A percentile compares a stretch with the other conserved stretches of the same genome.
Conservation (phyloP, 2,888 invertebrate genomes). For the Lasioglossum lativentre region DNA sequence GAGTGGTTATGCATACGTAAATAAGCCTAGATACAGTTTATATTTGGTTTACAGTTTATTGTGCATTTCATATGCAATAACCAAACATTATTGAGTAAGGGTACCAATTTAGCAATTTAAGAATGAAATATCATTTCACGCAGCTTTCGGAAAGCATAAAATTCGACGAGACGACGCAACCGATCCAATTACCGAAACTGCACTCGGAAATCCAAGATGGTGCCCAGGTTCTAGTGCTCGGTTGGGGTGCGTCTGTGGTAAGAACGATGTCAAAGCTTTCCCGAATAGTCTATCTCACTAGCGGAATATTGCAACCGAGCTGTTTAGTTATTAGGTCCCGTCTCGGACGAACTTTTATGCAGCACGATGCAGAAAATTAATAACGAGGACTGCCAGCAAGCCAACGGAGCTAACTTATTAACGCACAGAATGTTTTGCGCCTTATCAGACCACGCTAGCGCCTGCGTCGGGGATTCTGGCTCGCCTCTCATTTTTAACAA, state of each 20-base stretch:
- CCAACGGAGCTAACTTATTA: constrained; percentile 55
- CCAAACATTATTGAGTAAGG: too few relatives aligned
- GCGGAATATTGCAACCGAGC: neutral
- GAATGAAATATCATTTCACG: neutral
- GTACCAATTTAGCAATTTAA: too few relatives aligned
- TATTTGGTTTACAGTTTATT: neutral
- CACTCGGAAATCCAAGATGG: constrained; percentile 48
- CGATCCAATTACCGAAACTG: constrained; percentile 66
- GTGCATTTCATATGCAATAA: too few relatives aligned
- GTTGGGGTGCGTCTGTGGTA: constrained; percentile 72
- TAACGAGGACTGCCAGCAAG: constrained; percentile 57
- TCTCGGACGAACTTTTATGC: constrained; percentile 66
- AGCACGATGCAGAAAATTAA: constrained; percentile 67
- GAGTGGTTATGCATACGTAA: neutral
- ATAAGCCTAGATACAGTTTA: neutral
- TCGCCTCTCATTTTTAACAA: constrained; percentile 68
- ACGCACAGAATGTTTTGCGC: constrained; percentile 75
- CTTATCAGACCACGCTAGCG: constrained; percentile 56
- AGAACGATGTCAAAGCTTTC: neutral
- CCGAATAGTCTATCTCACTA: neutral
- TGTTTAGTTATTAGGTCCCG: constrained; percentile 66
- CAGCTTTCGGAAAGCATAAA: constrained; percentile 64
- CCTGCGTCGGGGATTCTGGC: constrained; percentile 77
- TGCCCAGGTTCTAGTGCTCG: constrained; percentile 63
- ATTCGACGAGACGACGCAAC: constrained; percentile 62